Percentiles rank a stretch among this genome's conserved stretches.
These are phyloP conservation scores for Falco cherrug DNA, from an alignment of 2,797 vertebrate species.

Conservation along the genomic window DNA sequence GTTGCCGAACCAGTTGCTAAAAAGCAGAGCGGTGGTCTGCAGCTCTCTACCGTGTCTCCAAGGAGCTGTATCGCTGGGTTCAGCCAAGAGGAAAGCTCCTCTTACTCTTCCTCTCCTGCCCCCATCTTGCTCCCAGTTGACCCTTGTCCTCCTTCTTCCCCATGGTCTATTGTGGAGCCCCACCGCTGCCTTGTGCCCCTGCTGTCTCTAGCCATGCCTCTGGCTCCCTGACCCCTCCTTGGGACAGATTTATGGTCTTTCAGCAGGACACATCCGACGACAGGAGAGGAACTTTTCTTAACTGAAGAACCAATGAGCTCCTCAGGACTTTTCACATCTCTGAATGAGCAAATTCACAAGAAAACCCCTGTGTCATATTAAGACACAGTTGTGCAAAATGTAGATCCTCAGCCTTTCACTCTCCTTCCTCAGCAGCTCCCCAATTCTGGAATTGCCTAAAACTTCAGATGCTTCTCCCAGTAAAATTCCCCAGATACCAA, in stretches of 20 bases:
- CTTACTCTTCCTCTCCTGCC: not conserved
- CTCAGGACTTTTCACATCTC: not conserved
- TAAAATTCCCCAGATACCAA: not conserved
- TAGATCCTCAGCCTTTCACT: not conserved
- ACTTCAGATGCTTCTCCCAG: conserved; percentile 16
- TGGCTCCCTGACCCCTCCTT: not conserved
- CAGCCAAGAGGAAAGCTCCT: not conserved
- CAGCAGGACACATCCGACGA: not conserved
- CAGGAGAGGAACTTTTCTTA: not conserved
- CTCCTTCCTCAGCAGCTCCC: not conserved
- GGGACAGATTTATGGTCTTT: not conserved
- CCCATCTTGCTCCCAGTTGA: rapidly evolving
- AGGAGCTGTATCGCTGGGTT: not conserved
- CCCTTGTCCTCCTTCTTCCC: not conserved
- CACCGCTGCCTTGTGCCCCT: not conserved
- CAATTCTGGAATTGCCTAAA: not conserved
- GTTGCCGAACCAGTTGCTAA: not conserved
- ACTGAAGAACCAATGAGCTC: not conserved
- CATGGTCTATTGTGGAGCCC: rapidly evolving
- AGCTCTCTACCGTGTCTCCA: not conserved
- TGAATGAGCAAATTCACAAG: not conserved
- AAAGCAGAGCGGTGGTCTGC: not conserved
- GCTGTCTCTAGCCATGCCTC: not conserved
- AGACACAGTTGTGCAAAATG: not conserved
- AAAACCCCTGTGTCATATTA: not conserved